Evolutionary conservation across 2,888 invertebrate species (phyloP).

Genomic region (Steinernema carpocapsae): DNA sequence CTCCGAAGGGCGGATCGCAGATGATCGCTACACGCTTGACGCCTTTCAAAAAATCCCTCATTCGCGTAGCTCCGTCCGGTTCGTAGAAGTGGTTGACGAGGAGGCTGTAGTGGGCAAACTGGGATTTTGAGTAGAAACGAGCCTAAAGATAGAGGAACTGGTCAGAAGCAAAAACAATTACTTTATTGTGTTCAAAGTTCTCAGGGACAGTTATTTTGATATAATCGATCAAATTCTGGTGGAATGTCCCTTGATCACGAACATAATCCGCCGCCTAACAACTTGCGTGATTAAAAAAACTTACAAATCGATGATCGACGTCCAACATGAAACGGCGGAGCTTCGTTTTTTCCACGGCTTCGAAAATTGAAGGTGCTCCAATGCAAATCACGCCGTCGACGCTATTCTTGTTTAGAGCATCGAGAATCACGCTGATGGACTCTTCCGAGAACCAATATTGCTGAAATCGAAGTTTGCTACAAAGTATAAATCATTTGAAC

Average conservation of each 20-base stretch:
- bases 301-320: conserved; percentile 60
- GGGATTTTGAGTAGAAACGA: conserved; percentile 51
- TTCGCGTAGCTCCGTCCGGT: conserved; percentile 41
- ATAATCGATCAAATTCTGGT: too few relatives aligned
- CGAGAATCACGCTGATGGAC: conserved; percentile 50
- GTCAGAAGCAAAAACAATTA: neutral
- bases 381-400: conserved; percentile 61
- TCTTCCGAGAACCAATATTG: conserved; percentile 65
- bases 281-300: conserved; percentile 33
- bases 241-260: too few relatives aligned
- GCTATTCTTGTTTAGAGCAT: conserved; percentile 45
- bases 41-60: conserved; percentile 37
- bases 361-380: conserved; percentile 56
- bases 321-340: conserved; percentile 56
- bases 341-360: neutral
- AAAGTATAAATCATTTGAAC: conserved; percentile 21
- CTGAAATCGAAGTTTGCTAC: conserved; percentile 47
- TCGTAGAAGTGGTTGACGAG: conserved; percentile 60
- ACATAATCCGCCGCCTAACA: too few relatives aligned
- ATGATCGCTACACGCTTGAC: conserved; percentile 48
- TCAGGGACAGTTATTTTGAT: too few relatives aligned
- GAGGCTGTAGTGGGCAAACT: conserved; percentile 63
- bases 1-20: conserved; percentile 66
- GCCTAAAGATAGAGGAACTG: conserved; percentile 51
- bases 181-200: too few relatives aligned